These are phyloP conservation scores for Drosophila pegasa DNA, from an alignment of 2,888 invertebrate species.

Conservation along the genomic window DNA sequence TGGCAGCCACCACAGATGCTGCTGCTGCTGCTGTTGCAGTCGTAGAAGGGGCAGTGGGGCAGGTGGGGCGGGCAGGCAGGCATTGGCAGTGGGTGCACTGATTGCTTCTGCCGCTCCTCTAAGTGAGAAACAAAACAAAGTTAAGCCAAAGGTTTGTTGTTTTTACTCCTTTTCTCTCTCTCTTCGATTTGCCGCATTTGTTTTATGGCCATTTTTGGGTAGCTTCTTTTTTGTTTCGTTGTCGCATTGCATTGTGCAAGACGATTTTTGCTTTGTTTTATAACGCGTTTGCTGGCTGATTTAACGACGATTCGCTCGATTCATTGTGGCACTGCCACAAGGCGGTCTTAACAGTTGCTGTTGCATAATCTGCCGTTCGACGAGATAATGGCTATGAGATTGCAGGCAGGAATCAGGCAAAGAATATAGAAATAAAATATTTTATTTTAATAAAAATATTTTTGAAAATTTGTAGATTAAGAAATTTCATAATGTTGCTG, in stretches of 20 bases:
- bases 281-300: slow-evolving; percentile 41
- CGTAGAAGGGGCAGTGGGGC: not conserved
- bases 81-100: slow-evolving; percentile 64
- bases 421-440: not conserved
- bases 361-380: slow-evolving; percentile 44
- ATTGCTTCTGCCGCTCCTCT: slow-evolving; percentile 64
- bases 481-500: not conserved
- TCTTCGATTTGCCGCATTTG: slow-evolving; percentile 58
- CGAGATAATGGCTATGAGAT: slow-evolving; percentile 5
- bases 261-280: slow-evolving; percentile 46
- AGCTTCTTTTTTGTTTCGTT: slow-evolving; percentile 65
- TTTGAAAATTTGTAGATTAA: not conserved
- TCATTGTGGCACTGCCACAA: slow-evolving; percentile 32
- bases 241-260: slow-evolving; percentile 66
- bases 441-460: not conserved
- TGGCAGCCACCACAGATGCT: slow-evolving; percentile 50
- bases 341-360: slow-evolving; percentile 28
- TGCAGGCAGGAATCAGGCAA: not conserved
- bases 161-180: slow-evolving; percentile 40
- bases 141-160: slow-evolving; percentile 34
- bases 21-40: slow-evolving; percentile 16
- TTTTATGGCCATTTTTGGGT: slow-evolving; percentile 76
- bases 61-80: slow-evolving; percentile 1
- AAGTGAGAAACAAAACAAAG: slow-evolving; percentile 68
- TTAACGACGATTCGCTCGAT: slow-evolving; percentile 27